These are phyloP conservation scores for Echinometra lucunter DNA, from an alignment of 53 echinoderm and acorn worm species.

Conservation along the genomic window DNA sequence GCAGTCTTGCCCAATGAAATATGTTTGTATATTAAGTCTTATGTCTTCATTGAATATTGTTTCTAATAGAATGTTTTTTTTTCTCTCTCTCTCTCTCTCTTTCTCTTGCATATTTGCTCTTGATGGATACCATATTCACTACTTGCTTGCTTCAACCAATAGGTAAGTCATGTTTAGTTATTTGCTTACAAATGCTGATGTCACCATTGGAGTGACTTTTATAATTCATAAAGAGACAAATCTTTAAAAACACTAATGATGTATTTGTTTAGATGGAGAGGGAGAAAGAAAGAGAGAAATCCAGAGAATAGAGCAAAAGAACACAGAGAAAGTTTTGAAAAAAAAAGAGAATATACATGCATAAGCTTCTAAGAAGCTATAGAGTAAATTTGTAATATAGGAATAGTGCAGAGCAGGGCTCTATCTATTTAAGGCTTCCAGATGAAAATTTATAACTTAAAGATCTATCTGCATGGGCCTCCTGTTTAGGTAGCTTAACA, in stretches of 20 bases:
- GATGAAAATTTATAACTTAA: too few relatives aligned
- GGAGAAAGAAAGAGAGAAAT: not conserved
- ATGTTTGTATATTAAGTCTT: not conserved
- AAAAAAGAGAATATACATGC: not conserved
- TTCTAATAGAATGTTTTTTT: not conserved
- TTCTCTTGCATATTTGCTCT: conserved; percentile 21
- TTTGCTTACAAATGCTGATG: not conserved
- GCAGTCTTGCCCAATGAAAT: too few relatives aligned
- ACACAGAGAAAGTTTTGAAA: not conserved
- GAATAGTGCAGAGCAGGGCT: too few relatives aligned
- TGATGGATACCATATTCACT: not conserved
- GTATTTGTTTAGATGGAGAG: not conserved
- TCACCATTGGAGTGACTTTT: too few relatives aligned
- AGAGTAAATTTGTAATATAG: too few relatives aligned
- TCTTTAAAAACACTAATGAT: too few relatives aligned
- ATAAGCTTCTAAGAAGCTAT: too few relatives aligned
- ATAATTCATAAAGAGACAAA: too few relatives aligned
- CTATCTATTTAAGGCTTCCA: too few relatives aligned
- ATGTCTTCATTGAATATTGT: not conserved
- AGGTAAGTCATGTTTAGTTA: conserved; percentile 7
- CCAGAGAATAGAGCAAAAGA: not conserved
- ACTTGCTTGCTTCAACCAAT: not conserved
- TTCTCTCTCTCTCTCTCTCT: not conserved
- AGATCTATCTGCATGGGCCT: too few relatives aligned
- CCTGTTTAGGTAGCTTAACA: too few relatives aligned